phyloP scores from a whole-genome alignment of 2,797 vertebrate species.

The Pseudopleuronectes americanus region DNA sequence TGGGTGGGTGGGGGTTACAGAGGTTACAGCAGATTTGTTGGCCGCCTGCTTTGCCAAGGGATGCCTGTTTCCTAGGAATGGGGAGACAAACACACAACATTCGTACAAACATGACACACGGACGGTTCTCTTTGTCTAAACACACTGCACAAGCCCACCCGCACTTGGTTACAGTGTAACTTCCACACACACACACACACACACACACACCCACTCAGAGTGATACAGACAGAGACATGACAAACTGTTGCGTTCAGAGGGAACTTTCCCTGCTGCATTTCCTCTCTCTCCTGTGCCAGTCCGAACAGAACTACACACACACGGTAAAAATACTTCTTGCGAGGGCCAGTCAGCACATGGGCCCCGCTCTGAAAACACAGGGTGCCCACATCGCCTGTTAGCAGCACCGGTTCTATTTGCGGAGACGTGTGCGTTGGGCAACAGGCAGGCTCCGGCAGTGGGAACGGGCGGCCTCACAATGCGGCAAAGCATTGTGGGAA shows the following conservation, averaged over 20 bases:
- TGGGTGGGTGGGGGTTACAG: conserved; percentile 65
- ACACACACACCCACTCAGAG: conserved; percentile 14
- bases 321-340: conserved; percentile 77
- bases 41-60: conserved; percentile 64
- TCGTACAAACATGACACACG: conserved; percentile 58
- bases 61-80: conserved; percentile 75
- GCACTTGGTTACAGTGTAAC: conserved; percentile 48
- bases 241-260: conserved; percentile 74
- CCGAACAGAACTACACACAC: conserved; percentile 61
- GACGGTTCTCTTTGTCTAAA: conserved; percentile 56
- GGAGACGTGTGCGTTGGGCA: conserved; percentile 73
- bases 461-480: conserved; percentile 58
- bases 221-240: conserved; percentile 42
- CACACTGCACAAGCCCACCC: conserved; percentile 65
- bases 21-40: conserved; percentile 66
- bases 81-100: conserved; percentile 61
- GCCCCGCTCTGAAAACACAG: conserved; percentile 77
- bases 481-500: conserved; percentile 71
- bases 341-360: conserved; percentile 76
- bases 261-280: conserved; percentile 78
- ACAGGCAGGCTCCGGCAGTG: conserved; percentile 67
- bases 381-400: conserved; percentile 81
- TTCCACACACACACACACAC: conserved; percentile 28
- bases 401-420: conserved; percentile 76
- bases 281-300: conserved; percentile 58